phyloP scores from a whole-genome alignment of 1,140 invertebrate genomes.

The Andricus grossulariae region DNA sequence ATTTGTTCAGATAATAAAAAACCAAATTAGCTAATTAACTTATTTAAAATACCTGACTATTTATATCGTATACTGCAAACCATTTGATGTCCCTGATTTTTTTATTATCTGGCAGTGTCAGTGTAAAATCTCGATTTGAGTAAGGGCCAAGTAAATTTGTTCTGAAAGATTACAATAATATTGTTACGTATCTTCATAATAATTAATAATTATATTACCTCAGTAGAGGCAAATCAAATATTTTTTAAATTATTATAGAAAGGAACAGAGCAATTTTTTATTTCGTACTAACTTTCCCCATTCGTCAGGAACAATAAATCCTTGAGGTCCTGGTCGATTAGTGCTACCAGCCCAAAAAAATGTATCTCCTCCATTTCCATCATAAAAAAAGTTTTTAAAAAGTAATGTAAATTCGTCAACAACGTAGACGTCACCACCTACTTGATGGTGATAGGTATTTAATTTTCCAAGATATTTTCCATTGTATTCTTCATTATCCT shows the following conservation, averaged over 20 bases:
- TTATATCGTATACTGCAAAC: slow-evolving; percentile 93
- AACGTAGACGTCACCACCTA: slow-evolving; percentile 91
- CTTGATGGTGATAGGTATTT: slow-evolving; percentile 94
- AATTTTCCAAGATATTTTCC: slow-evolving; percentile 90
- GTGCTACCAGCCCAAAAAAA: slow-evolving; percentile 95
- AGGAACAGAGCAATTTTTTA: background rate
- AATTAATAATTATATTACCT: background rate
- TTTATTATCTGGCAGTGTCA: slow-evolving; percentile 90
- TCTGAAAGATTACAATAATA: slow-evolving; percentile 75
- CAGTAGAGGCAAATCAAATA: background rate
- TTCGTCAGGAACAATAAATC: slow-evolving; percentile 93
- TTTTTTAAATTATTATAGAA: background rate
- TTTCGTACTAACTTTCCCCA: slow-evolving; percentile 85
- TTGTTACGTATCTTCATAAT: background rate
- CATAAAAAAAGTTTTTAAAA: slow-evolving; percentile 90
- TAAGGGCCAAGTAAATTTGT: slow-evolving; percentile 92
- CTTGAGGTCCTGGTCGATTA: slow-evolving; percentile 90
- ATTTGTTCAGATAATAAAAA: background rate
- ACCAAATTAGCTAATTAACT: slow-evolving; percentile 12
- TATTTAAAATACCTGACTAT: slow-evolving; percentile 79
- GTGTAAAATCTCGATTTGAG: slow-evolving; percentile 89
- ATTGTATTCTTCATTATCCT: slow-evolving; percentile 83
- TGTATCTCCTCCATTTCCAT: slow-evolving; percentile 92
- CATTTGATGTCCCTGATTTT: slow-evolving; percentile 92
- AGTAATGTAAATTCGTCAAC: slow-evolving; percentile 91